Base-by-base conservation (phyloP, 2,888 invertebrate genomes). In the Aproaerema taeniolella region DNA sequence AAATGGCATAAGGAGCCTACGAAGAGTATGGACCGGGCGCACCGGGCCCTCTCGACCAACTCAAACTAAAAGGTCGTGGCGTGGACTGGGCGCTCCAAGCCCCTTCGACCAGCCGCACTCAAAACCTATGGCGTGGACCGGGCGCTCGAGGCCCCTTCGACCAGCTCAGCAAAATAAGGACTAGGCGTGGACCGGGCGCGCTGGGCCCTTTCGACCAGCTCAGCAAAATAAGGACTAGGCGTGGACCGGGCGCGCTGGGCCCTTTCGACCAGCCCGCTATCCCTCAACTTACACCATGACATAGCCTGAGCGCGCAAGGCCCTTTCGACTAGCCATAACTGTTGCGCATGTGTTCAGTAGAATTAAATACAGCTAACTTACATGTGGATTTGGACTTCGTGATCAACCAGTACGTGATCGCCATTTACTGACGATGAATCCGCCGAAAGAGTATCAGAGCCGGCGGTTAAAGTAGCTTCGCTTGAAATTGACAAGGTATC, bases 381-480 rank as follows among this genome's bases (percentile, higher is more conserved):
- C n/a, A n/a, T n/a, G 30, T 30, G 14, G 2, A 30, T 30, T 30
- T 30, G 30, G 12, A 11, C 30, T 14, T 30, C 30, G 20, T 20
- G 20, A 4, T 6, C 20, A 20, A 20, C 7, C 7, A 20, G 7
- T 20, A 6, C 20, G 20, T 20, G 20, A 7, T 20, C 20, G 7
- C 7, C 7, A 20, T 20, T 20, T n/a, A n/a, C n/a, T n/a, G n/a
- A n/a, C 20, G 20, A 20, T 20, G 20, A 20, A 7, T 20, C 7
- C 4, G 7, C 7, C 20, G 20, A 20, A 20, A 20, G 20, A 20
- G 20, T 20, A 4, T 20, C 20, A 20, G 20, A 20, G 7, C 7
- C 20, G 20, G 20, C 20, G 20, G 20, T 20, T 20, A 30, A 14
- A 1, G 14, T 30, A 2, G 4, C 8, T 9, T 30, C 30, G 20